Base-by-base conservation (phyloP, 2,113 vertebrate genomes). In the Hydrolagus affinis region DNA sequence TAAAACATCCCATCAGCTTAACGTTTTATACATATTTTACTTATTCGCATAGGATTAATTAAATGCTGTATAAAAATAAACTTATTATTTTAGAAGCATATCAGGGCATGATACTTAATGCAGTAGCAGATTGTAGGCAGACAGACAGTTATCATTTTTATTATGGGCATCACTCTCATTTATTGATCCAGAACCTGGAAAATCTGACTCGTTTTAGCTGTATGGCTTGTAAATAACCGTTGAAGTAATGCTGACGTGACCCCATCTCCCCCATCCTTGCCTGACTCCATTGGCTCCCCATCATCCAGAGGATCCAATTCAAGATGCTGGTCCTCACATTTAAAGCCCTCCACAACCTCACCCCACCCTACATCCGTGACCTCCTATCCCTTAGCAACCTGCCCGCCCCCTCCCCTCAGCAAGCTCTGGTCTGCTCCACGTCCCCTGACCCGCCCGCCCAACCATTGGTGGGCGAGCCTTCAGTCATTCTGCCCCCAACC, bases 241-340 rank as follows among this genome's bases (percentile, higher is more conserved):
- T 78, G n/a, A 78, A 80, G 28, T 62, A 64, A 80, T 80, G 59
- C 57, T 64, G 59, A 80, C 76, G 28, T n/a, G n/a, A n/a, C n/a
- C n/a, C n/a, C n/a, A n/a, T n/a, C n/a, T n/a, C n/a, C n/a, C n/a
- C n/a, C n/a, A n/a, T n/a, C n/a, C n/a, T n/a, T n/a, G n/a, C n/a
- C n/a, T n/a, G n/a, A n/a, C n/a, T n/a, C n/a, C n/a, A n/a, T n/a
- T n/a, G n/a, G n/a, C n/a, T n/a, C n/a, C n/a, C n/a, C n/a, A n/a
- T n/a, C n/a, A n/a, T n/a, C n/a, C n/a, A n/a, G n/a, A n/a, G n/a
- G n/a, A n/a, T n/a, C n/a, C n/a, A n/a, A n/a, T n/a, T n/a, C n/a
- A n/a, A n/a, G n/a, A n/a, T n/a, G n/a, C n/a, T n/a, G n/a, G n/a
- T n/a, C n/a, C n/a, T n/a, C n/a, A n/a, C n/a, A n/a, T n/a, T n/a